phyloP scores from a whole-genome alignment of 2,888 invertebrate species.

The Adela reaumurella region DNA sequence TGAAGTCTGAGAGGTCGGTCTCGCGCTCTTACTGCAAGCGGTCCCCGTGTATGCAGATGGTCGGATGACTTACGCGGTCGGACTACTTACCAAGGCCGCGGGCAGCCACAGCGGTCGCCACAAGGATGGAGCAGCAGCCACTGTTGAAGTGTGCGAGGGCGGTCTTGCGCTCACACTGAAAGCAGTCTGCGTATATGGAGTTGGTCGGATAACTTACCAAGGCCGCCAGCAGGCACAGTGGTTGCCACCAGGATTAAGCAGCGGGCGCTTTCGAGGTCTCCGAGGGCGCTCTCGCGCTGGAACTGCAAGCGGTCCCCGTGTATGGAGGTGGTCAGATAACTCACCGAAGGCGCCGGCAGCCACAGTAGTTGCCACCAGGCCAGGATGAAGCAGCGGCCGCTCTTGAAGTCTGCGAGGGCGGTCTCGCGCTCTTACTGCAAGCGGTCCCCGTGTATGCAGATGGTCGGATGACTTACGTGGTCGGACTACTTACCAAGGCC shows the following conservation, averaged over 20 bases:
- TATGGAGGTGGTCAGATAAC: too few species aligned
- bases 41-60: neutral
- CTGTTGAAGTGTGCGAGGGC: conserved; percentile 85
- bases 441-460: neutral
- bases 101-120: conserved; percentile 94
- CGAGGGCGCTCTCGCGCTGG: conserved; percentile 77
- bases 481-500: conserved; percentile 76
- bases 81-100: conserved; percentile 77
- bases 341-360: too few species aligned
- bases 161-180: conserved; percentile 93
- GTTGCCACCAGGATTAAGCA: too few species aligned
- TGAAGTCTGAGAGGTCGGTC: neutral
- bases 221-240: too few species aligned
- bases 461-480: too few species aligned
- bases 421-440: neutral
- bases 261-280: conserved; percentile 41
- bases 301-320: conserved; percentile 54
- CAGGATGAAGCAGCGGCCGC: too few species aligned
- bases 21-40: neutral
- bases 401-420: too few species aligned
- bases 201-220: conserved; percentile 86
- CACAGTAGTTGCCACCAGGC: too few species aligned
- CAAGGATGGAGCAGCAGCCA: conserved; percentile 74
- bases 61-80: too few species aligned
- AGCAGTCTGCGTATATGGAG: conserved; percentile 96